These are phyloP conservation scores for Alosa alosa DNA, from an alignment of 2,113 vertebrate genomes.

Conservation along the genomic window DNA sequence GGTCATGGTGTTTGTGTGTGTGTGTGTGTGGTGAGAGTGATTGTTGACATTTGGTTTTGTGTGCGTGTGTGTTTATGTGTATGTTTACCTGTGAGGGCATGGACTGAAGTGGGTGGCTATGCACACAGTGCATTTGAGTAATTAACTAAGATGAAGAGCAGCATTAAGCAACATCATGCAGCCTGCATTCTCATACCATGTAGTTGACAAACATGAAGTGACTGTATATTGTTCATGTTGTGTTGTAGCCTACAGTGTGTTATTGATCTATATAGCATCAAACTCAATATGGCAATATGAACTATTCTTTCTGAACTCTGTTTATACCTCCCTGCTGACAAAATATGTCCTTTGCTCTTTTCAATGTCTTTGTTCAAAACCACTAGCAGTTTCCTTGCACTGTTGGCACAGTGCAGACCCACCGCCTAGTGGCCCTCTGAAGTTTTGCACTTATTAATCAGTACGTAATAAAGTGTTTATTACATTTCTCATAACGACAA, in stretches of 20 bases:
- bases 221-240: not conserved
- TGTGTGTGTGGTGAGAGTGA: not conserved
- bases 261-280: not conserved
- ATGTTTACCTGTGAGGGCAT: not conserved
- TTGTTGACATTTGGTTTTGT: not conserved
- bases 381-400: not conserved
- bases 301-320: not conserved
- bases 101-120: not conserved
- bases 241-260: not conserved
- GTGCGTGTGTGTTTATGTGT: not conserved
- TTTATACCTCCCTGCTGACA: not conserved
- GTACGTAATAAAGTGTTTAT: not conserved
- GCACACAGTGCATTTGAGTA: not conserved
- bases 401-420: not conserved
- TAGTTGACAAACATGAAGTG: not conserved
- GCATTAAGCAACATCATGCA: not conserved
- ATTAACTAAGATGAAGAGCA: not conserved
- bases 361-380: not conserved
- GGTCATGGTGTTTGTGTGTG: not conserved
- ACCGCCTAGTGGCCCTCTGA: slow-evolving; percentile 19
- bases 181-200: not conserved
- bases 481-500: not conserved
- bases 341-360: not conserved
- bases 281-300: too few species aligned
- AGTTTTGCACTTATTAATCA: not conserved